Base-by-base conservation (phyloP, 2,113 vertebrate genomes). In the Papio anubis region DNA sequence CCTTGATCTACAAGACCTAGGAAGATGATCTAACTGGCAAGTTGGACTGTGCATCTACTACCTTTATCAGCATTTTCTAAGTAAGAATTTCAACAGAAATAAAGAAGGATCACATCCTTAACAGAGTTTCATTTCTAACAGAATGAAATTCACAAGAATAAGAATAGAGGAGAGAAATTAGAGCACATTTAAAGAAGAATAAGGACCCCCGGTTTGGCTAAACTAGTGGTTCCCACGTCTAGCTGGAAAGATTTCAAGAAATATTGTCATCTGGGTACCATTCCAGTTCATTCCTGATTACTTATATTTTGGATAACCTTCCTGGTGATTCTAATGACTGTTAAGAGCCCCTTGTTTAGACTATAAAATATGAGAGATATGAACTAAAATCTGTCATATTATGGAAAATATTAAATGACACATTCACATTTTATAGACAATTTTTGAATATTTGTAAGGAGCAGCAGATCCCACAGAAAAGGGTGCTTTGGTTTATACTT, bases 111-210 rank as follows among this genome's bases (percentile, higher is more conserved):
- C 73, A 55, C 7, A 43, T 30, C 48, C 3, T 12, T 97, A 86
- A n/a, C 70, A 79, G 18, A 78, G 70, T 52, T 57, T 48, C 70
- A 70, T n/a, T 40, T 38, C 70, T 97, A 92, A 23, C 70, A 75
- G 14, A 78, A 78, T 61, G 84, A 90, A 96, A 94, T 45, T 73
- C 76, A 27, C 78, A 92, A 80, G 40, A 83, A 50, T 30, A 90
- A 95, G 48, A 90, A 45, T 3, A 72, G 8, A 93, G 48, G 18
- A 76, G 10, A 35, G 21, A 89, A 82, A 88, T 9, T 3, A 23
- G 75, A 84, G 21, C 27, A 50, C 35, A 90, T 86, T 82, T 83
- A 70, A 90, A 93, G 72, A 95, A 85, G 35, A 83, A 79, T 90
- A 80, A 82, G 43, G 93, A 96, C 6, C 6, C 64, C 64, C 64